phyloP scores from a whole-genome alignment of 1,140 invertebrate genomes.

The Himalopsyche phryganea region DNA sequence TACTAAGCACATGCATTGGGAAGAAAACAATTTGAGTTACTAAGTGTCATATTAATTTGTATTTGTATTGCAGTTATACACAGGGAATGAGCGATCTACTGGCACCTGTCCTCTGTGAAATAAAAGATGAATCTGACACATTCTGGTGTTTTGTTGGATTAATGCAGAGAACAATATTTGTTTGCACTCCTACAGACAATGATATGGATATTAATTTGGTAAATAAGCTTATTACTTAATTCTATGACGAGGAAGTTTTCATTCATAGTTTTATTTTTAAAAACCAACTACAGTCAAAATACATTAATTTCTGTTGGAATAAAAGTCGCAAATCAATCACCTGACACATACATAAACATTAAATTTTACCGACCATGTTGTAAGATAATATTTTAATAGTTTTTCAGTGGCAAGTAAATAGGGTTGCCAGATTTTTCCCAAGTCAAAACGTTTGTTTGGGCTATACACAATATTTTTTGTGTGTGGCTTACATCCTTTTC shows the following conservation, averaged over 20 bases:
- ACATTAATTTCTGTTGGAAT: conserved; percentile 1
- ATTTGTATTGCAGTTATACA: conserved; percentile 58
- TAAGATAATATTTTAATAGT: too few species aligned
- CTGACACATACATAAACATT: too few species aligned
- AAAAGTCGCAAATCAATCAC: too few species aligned
- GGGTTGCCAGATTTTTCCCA: too few species aligned
- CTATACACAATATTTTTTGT: too few species aligned
- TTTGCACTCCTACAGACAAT: conserved; percentile 86
- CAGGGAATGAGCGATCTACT: conserved; percentile 92
- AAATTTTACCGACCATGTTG: too few species aligned
- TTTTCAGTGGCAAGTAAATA: too few species aligned
- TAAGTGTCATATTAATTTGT: too few species aligned
- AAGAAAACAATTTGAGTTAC: too few species aligned
- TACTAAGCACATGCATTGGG: too few species aligned
- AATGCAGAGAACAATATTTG: conserved; percentile 88
- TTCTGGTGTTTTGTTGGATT: conserved; percentile 94
- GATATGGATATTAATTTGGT: conserved; percentile 92
- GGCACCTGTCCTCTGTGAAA: conserved; percentile 81
- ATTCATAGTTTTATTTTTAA: not conserved
- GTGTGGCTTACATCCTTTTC: too few species aligned
- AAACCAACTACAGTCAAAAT: not conserved
- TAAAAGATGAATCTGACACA: conserved; percentile 84
- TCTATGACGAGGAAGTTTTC: conserved; percentile 2
- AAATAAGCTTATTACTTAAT: conserved; percentile 37
- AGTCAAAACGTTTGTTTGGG: too few species aligned